Evolutionary conservation across 64 coral and sea anemone genomes (phyloP).

Genomic region (Platygyra sinensis): DNA sequence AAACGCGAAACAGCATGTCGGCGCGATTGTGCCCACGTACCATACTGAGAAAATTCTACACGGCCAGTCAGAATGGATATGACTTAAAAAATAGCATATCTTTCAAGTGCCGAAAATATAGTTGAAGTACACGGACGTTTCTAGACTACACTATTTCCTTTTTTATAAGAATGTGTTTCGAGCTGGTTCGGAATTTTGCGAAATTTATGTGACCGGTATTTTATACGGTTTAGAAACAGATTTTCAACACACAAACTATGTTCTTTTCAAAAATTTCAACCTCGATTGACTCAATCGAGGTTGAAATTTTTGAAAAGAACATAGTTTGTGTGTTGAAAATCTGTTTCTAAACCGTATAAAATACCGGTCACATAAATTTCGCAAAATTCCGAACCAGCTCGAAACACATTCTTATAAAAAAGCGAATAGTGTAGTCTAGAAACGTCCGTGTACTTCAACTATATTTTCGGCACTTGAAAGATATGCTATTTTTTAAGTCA

Average conservation of each 20-base stretch:
- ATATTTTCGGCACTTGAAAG: neutral
- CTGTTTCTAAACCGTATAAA: too few species aligned
- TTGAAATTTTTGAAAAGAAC: too few species aligned
- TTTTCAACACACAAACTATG: too few species aligned
- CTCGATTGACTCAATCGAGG: too few species aligned
- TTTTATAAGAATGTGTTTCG: neutral
- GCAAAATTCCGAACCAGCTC: too few species aligned
- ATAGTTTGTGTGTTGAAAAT: too few species aligned
- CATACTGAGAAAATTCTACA: neutral
- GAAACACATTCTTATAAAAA: neutral
- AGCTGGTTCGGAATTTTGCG: too few species aligned
- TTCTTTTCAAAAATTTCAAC: too few species aligned
- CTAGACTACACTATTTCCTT: neutral
- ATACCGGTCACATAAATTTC: too few species aligned
- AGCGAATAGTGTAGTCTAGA: neutral
- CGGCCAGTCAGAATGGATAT: neutral
- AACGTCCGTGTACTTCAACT: neutral
- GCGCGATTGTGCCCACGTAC: neutral
- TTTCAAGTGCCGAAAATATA: neutral
- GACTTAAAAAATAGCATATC: neutral
- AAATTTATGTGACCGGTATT: too few species aligned
- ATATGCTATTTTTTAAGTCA: neutral
- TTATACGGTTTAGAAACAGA: too few species aligned
- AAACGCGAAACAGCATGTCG: neutral
- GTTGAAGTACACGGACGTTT: neutral